Percentiles rank a stretch among this genome's conserved stretches.
Conservation (phyloP, 2,888 invertebrate genomes). For the Apotomis capreana region DNA sequence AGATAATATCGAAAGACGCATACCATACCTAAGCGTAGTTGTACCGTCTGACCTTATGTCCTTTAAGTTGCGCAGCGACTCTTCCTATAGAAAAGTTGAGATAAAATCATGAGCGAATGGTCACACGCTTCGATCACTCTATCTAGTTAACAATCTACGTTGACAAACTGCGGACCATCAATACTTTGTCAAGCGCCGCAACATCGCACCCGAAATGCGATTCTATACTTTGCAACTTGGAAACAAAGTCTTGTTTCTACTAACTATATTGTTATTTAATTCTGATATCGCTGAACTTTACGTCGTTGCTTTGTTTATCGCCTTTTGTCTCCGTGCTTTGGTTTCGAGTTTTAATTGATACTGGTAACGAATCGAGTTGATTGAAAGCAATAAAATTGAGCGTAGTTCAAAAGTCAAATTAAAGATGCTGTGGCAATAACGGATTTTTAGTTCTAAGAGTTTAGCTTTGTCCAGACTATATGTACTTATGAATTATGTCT, state of each 20-base stretch:
- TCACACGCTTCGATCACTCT: constrained; percentile 19
- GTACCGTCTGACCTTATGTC: not conserved
- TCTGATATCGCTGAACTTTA: not conserved
- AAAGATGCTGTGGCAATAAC: not conserved
- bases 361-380: not conserved
- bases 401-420: not conserved
- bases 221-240: not conserved
- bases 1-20: too few relatives aligned
- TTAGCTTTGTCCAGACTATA: too few relatives aligned
- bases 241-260: not conserved
- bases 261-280: not conserved
- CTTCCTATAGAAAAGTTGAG: not conserved
- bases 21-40: too few relatives aligned
- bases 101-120: constrained; percentile 11
- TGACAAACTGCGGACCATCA: constrained; percentile 20
- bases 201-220: not conserved
- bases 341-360: not conserved
- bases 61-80: not conserved
- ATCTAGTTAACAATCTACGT: not conserved
- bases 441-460: too few relatives aligned
- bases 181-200: not conserved
- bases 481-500: too few relatives aligned
- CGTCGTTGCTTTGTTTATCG: not conserved
- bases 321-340: not conserved
- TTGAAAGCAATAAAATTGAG: not conserved